Conservation (phyloP, 2,113 vertebrate species). For the Eclectus roratus region DNA sequence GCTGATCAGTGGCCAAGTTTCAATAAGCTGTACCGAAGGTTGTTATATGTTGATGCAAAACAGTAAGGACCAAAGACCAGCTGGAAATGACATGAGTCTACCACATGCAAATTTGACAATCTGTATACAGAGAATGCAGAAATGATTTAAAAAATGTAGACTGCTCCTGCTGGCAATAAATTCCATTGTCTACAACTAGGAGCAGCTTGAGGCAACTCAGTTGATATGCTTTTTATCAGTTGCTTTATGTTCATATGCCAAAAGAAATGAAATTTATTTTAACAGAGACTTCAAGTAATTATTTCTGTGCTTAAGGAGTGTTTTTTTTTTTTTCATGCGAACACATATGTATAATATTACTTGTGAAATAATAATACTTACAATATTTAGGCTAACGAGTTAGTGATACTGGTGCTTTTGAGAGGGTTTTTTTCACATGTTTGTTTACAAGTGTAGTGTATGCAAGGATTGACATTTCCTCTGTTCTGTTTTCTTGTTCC, state of each 20-base stretch:
- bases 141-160: slow-evolving; percentile 30
- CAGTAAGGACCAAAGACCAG: background rate
- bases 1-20: background rate
- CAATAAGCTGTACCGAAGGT: background rate
- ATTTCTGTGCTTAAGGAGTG: background rate
- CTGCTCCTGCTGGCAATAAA: slow-evolving; percentile 23
- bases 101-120: slow-evolving; percentile 11
- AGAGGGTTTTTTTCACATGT: background rate
- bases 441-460: background rate
- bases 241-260: background rate
- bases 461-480: background rate
- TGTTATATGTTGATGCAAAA: background rate
- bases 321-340: background rate
- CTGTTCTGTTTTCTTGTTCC: background rate
- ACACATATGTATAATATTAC: background rate
- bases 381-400: background rate
- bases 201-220: background rate
- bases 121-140: slow-evolving; percentile 20
- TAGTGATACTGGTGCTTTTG: background rate
- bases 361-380: background rate
- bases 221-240: background rate
- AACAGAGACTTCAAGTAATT: background rate
- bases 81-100: slow-evolving; percentile 22
- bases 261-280: background rate
- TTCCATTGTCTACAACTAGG: background rate